phyloP scores from a whole-genome alignment of 2,797 vertebrate species.

The Neosalanx taihuensis region DNA sequence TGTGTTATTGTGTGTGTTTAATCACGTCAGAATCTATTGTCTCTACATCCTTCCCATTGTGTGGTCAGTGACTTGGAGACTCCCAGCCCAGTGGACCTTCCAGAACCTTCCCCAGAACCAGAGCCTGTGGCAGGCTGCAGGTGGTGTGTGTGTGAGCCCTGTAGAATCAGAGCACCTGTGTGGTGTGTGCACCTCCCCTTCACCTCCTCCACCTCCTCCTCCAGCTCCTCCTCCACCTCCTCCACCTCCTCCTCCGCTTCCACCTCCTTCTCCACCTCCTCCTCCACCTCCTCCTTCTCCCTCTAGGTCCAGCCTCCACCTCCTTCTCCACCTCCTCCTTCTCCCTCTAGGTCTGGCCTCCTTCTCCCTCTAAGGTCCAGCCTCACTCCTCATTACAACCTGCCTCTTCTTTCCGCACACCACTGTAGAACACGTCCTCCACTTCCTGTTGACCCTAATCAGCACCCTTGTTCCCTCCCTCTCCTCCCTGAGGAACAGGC shows the following conservation, averaged over 20 bases:
- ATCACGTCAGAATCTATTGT: conserved; percentile 15
- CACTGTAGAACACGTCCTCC: no score
- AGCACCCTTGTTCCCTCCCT: not conserved
- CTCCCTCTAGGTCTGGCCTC: conserved; percentile 2
- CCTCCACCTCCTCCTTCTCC: not conserved
- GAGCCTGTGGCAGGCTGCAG: conserved; percentile 67
- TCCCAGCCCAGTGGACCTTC: conserved; percentile 65
- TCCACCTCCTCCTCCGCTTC: no score
- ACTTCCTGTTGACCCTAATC: no score
- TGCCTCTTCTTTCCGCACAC: no score
- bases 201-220: conserved; percentile 17
- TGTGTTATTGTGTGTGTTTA: conserved; percentile 5
- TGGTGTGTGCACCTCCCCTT: conserved; percentile 43
- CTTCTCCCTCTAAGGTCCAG: conserved; percentile 7
- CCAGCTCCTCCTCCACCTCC: no score
- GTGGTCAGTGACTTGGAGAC: conserved; percentile 69
- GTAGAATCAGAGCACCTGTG: conserved; percentile 29
- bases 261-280: conserved; percentile 1
- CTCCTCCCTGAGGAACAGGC: not conserved
- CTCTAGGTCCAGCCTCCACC: no score
- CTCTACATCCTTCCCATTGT: conserved; percentile 50
- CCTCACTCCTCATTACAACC: no score
- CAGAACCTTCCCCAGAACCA: conserved; percentile 59
- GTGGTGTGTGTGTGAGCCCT: conserved; percentile 51
- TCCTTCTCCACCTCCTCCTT: not conserved